These are phyloP conservation scores for Tapirus terrestris DNA, from an alignment of 2,113 vertebrate genomes.

Conservation along the genomic window DNA sequence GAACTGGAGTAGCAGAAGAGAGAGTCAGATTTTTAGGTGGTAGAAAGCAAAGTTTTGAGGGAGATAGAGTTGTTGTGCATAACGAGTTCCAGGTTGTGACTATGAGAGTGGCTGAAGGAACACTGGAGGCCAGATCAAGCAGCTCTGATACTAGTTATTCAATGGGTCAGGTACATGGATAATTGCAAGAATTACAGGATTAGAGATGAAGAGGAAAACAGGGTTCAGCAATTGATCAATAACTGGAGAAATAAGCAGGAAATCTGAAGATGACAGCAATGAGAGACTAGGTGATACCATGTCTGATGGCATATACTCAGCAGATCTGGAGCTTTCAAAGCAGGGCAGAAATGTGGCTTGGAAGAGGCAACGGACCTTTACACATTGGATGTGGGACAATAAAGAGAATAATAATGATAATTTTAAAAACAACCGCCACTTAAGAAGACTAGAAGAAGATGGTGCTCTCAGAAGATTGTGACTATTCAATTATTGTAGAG, in stretches of 20 bases:
- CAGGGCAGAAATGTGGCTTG: not conserved
- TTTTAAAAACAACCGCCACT: not conserved
- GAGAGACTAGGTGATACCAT: not conserved
- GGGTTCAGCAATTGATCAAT: not conserved
- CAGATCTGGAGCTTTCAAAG: not conserved
- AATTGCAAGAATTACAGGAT: not conserved
- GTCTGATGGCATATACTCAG: accelerated
- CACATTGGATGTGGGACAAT: not conserved
- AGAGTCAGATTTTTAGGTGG: not conserved
- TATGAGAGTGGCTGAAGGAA: not conserved
- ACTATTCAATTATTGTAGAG: not conserved
- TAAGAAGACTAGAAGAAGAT: not conserved
- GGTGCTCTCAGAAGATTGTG: not conserved
- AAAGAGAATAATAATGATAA: not conserved
- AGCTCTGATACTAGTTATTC: not conserved
- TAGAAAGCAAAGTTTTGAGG: not conserved
- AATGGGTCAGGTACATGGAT: not conserved
- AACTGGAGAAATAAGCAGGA: not conserved
- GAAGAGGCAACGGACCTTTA: not conserved
- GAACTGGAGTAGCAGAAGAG: not conserved
- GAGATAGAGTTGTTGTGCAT: not conserved
- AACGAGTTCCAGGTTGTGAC: not conserved
- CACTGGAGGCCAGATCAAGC: not conserved
- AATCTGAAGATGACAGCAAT: not conserved
- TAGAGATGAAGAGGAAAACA: not conserved